A percentile compares a stretch with the other conserved stretches of the same genome.
Evolutionary conservation across 2,113 vertebrate genomes (phyloP).

Genomic region (Pica pica): DNA sequence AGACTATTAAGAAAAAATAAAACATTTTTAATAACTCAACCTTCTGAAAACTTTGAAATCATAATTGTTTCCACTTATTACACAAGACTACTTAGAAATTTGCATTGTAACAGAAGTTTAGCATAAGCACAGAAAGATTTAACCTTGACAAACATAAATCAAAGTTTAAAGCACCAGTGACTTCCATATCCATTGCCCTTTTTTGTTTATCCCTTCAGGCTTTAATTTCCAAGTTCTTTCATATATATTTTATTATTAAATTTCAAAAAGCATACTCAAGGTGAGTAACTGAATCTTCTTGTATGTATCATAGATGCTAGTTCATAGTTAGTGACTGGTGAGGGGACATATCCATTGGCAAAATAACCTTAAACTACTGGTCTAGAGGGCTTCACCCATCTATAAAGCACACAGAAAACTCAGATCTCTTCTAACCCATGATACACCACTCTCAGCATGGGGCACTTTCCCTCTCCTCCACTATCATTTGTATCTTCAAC

Average conservation of each 20-base stretch:
- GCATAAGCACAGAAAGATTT: neutral
- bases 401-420: neutral
- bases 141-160: neutral
- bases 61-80: neutral
- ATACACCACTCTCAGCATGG: neutral
- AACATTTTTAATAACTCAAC: neutral
- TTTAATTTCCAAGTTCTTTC: neutral
- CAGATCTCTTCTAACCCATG: neutral
- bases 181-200: neutral
- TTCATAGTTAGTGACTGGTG: neutral
- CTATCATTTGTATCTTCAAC: neutral
- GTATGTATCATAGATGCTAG: neutral
- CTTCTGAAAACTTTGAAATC: neutral
- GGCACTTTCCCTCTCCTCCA: neutral
- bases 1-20: neutral
- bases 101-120: neutral
- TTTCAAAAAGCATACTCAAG: neutral
- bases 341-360: neutral
- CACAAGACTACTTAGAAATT: neutral
- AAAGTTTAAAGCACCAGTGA: neutral
- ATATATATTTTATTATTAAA: neutral
- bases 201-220: neutral
- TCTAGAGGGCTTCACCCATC: neutral
- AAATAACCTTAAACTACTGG: neutral
- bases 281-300: neutral